Base-by-base conservation (phyloP, 2,888 invertebrate species). In the Phalera bucephala region DNA sequence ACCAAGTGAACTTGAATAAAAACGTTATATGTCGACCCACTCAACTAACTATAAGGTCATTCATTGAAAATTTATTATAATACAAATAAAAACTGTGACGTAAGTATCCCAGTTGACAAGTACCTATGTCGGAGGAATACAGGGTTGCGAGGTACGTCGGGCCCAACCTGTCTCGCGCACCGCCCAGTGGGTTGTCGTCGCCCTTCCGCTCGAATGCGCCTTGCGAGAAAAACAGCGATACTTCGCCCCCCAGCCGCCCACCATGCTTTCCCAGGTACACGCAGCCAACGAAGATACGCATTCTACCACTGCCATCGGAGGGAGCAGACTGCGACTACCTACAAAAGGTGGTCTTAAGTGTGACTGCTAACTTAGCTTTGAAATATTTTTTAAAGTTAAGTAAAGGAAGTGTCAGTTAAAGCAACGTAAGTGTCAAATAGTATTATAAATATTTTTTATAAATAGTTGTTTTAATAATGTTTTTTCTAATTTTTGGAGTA, bases 101-200 rank as follows among this genome's bases (percentile, higher is more conserved):
- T 57, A 66, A 58, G 55, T 54, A 64, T n/a, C n/a, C n/a, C n/a
- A n/a, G n/a, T n/a, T n/a, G 57, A 64, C 65, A 66, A 56, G 51
- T 45, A 39, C 31, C 34, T 37, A 36, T 40, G 37, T 33, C 45
- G 50, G 47, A 51, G 47, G 57, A 45, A 52, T 45, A 56, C 42
- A 49, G 52, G 51, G 45, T 40, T 26, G 52, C 50, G 52, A 55
- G 42, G 39, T 34, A n/a, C n/a, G 47, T 52, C 45, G 25, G 32
- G 21, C 21, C 33, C 17, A 35, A 64, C 59, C 76, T 78, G 78
- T 76, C 78, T 54, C 60, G 33, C 47, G 62, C 79, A 77, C 50
- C 35, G 52, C 49, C 49, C 58, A 61, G 67, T 64, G 66, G 65
- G 71, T 50, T 37, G 61, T 51, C 54, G 43, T 40, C 45, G 36